Base-by-base conservation (phyloP, 1,140 invertebrate species). In the Zaprionus ornatus region DNA sequence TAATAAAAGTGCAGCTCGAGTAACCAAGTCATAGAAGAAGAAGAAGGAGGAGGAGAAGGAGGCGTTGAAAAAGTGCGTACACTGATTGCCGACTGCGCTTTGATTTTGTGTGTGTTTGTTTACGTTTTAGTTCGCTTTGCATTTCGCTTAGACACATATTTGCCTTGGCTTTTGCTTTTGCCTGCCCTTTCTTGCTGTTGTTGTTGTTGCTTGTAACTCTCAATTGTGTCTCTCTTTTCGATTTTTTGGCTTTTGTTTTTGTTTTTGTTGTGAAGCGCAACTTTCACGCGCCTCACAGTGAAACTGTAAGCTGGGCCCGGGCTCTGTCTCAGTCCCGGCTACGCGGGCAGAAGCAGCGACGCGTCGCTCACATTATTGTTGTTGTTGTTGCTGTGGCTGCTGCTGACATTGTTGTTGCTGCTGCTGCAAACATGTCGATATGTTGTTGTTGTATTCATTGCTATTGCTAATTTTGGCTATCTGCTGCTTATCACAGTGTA, bases 251-350 rank as follows among this genome's bases (percentile, higher is more conserved):
- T 60, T 73, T 55, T 64, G 70, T 63, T 60, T 67, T 55, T 64
- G 75, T 62, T 66, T 64, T 74, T 63, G 62, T 69, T 79, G 57
- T 61, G 76, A 88, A 82, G 85, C 81, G 72, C 81, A 88, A 88
- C 84, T 88, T 88, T 88, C 84, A 88, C 84, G 84, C 85, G 85
- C 78, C 77, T 81, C 85, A 67, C 40, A 88, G 84, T 88, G 84
- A 88, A 88, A 88, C 80, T 79, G 85, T 90, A 55, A 84, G 78
- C 57, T 67, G 83, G 74, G 84, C 74, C n/a, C n/a, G n/a, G n/a
- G n/a, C n/a, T n/a, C n/a, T n/a, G n/a, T n/a, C n/a, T 76, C 72
- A 55, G 81, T 52, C 68, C 48, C 63, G 73, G 40, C n/a, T 27
- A 5, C 42, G 21, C 37, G 25, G 25, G 7, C 67, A 84, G 62